Conservation (phyloP, 2,888 invertebrate genomes). For the Epinotia bilunana region DNA sequence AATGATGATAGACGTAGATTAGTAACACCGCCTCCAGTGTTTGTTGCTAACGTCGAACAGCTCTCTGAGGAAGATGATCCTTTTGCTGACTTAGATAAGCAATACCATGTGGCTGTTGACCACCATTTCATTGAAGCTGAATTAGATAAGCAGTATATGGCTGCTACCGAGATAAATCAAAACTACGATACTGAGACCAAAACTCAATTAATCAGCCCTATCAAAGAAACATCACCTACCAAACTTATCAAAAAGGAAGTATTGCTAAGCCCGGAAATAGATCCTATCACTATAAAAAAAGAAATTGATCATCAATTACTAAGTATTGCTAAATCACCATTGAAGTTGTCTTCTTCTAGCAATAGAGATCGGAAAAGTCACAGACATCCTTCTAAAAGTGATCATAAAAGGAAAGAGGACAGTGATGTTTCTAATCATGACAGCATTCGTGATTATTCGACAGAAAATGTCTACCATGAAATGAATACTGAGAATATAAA, state of each 20-base stretch:
- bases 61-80: constrained; percentile 74
- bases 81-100: constrained; percentile 77
- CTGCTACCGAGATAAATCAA: constrained; percentile 20
- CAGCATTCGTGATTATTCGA: constrained; percentile 41
- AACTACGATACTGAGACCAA: constrained; percentile 15
- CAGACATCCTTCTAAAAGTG: constrained; percentile 32
- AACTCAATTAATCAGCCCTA: constrained; percentile 49
- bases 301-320: constrained; percentile 58
- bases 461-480: constrained; percentile 45
- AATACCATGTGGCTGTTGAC: constrained; percentile 81
- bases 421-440: constrained; percentile 14
- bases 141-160: constrained; percentile 33
- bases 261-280: constrained; percentile 41
- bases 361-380: constrained; percentile 45
- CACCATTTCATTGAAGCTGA: constrained; percentile 72
- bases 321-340: constrained; percentile 55
- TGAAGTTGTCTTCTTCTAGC: constrained; percentile 50
- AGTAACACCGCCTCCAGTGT: constrained; percentile 60
- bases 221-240: constrained; percentile 47
- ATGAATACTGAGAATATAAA: constrained; percentile 48
- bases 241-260: constrained; percentile 42
- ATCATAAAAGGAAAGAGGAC: constrained; percentile 10
- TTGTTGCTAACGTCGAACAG: constrained; percentile 65
- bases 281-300: constrained; percentile 49
- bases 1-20: constrained; percentile 48